These are phyloP conservation scores for Daubentonia madagascariensis DNA, from an alignment of 2,113 vertebrate genomes.

Conservation along the genomic window DNA sequence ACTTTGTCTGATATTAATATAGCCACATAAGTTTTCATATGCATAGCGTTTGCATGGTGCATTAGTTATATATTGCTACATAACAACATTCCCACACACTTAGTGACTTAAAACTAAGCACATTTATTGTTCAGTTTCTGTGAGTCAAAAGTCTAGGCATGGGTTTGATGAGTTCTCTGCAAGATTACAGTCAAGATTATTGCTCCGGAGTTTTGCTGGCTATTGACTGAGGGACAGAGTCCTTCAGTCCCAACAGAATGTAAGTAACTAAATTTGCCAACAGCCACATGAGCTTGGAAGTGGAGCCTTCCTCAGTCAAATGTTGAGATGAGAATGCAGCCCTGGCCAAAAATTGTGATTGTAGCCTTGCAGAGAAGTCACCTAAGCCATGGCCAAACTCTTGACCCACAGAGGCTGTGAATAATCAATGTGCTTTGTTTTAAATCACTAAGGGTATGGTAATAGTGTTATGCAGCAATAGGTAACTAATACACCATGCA, in stretches of 20 bases:
- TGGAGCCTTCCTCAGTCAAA: not conserved
- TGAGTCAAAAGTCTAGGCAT: not conserved
- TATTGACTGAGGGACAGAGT: not conserved
- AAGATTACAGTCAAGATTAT: not conserved
- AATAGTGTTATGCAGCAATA: not conserved
- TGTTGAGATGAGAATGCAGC: not conserved
- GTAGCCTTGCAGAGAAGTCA: not conserved
- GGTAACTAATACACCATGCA: not conserved
- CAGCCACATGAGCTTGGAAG: not conserved
- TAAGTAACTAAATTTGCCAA: not conserved
- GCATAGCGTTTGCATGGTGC: not conserved
- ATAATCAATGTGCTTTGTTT: not conserved
- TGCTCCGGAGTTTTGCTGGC: not conserved
- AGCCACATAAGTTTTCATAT: not conserved
- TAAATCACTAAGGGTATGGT: not conserved
- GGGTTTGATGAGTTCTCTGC: not conserved
- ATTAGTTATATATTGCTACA: not conserved
- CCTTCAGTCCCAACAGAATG: not conserved
- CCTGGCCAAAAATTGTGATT: not conserved
- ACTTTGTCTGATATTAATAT: not conserved
- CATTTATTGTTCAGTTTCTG: not conserved
- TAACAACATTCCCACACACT: not conserved
- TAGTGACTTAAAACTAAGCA: not conserved
- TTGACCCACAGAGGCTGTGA: not conserved
- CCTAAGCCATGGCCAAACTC: not conserved